These are phyloP conservation scores for Listrodromus nycthemerus DNA, from an alignment of 2,888 invertebrate species.

Conservation along the genomic window DNA sequence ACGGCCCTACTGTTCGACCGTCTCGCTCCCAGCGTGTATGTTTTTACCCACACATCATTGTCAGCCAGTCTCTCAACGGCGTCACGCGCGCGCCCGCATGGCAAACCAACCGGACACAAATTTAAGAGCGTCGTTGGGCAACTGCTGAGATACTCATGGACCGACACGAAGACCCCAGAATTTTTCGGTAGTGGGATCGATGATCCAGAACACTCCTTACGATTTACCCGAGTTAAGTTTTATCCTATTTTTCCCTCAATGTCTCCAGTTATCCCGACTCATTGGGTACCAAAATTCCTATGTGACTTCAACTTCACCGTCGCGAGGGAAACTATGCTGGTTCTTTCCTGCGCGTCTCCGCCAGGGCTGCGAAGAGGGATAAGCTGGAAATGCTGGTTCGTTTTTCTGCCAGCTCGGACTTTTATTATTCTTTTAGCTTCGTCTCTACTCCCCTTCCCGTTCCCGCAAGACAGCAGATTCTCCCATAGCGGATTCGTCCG, in stretches of 20 bases:
- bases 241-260: slow-evolving; percentile 2
- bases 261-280: slow-evolving; percentile 44
- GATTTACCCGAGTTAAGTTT: slow-evolving; percentile 1
- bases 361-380: background rate
- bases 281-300: slow-evolving; percentile 38
- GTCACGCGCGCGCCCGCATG: slow-evolving; percentile 62
- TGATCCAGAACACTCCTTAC: background rate
- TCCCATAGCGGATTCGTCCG: slow-evolving; percentile 54
- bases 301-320: background rate
- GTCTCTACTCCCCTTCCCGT: slow-evolving; percentile 41
- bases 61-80: slow-evolving; percentile 24
- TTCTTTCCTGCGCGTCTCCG: slow-evolving; percentile 12
- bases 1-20: slow-evolving; percentile 81
- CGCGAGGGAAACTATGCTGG: slow-evolving; percentile 23
- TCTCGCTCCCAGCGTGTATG: slow-evolving; percentile 69
- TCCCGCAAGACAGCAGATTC: slow-evolving; percentile 21
- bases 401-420: slow-evolving; percentile 46
- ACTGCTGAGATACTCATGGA: slow-evolving; percentile 27
- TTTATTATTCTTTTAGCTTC: slow-evolving; percentile 51
- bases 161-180: background rate
- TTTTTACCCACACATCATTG: slow-evolving; percentile 55
- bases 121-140: slow-evolving; percentile 30
- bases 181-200: slow-evolving; percentile 26
- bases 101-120: slow-evolving; percentile 52
- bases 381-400: slow-evolving; percentile 41